These are phyloP conservation scores for Drosophila teissieri DNA, from an alignment of 1,140 invertebrate species.

Conservation along the genomic window DNA sequence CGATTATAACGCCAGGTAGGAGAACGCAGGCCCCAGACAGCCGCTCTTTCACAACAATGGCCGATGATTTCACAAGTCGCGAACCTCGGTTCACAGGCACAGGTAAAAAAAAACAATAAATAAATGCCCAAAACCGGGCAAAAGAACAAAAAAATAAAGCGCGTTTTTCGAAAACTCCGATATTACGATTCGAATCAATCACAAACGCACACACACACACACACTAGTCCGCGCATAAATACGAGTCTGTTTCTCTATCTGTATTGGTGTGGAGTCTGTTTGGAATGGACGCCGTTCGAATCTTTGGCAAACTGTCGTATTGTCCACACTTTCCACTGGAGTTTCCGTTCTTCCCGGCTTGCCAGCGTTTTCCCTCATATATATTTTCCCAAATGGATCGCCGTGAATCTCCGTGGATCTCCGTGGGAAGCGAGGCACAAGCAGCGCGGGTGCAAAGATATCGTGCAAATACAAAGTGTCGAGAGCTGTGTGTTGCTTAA, in stretches of 20 bases:
- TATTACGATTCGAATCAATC: constrained; percentile 5
- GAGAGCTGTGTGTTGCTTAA: constrained; percentile 6
- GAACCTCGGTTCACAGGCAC: constrained; percentile 3
- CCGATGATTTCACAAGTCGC: constrained; percentile 13
- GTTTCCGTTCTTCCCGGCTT: neutral
- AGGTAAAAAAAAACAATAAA: constrained; percentile 1
- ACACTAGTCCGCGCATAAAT: too few relatives aligned
- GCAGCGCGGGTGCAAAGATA: constrained; percentile 9
- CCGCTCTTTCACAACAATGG: constrained; percentile 32
- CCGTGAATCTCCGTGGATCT: neutral
- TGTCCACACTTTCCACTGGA: neutral
- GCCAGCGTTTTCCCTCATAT: neutral
- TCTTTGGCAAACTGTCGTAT: neutral
- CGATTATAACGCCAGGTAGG: constrained; percentile 63
- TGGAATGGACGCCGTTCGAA: too few relatives aligned
- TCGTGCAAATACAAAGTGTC: constrained; percentile 8
- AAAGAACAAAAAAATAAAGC: neutral
- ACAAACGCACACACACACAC: neutral
- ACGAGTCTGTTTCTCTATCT: neutral
- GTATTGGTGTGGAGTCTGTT: too few relatives aligned
- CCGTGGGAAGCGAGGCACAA: neutral
- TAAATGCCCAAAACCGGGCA: constrained; percentile 1
- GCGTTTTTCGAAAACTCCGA: constrained; percentile 6
- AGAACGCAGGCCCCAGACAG: constrained; percentile 26
- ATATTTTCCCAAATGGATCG: neutral